phyloP scores from a whole-genome alignment of 2,797 vertebrate genomes.

The Gallirallus australis region DNA sequence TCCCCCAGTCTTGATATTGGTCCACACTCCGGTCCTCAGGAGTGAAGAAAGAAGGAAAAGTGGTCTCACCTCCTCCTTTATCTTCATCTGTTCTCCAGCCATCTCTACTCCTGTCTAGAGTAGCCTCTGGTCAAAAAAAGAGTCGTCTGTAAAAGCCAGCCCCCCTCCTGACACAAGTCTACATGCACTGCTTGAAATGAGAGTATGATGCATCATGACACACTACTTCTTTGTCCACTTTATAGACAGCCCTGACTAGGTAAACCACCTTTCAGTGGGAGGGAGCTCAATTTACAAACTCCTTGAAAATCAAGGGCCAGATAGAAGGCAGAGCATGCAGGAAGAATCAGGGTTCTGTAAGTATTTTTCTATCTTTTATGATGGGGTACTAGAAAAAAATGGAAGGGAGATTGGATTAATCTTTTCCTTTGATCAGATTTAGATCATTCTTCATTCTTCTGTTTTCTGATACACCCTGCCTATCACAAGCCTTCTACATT shows the following conservation, averaged over 20 bases:
- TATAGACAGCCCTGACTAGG: neutral
- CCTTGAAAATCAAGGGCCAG: neutral
- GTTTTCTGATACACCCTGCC: neutral
- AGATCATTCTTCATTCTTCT: neutral
- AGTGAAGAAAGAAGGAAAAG: neutral
- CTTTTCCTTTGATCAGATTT: neutral
- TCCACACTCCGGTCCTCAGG: neutral
- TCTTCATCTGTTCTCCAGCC: neutral
- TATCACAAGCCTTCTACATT: neutral
- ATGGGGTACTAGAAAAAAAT: neutral
- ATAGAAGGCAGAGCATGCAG: accelerated
- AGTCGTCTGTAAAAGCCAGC: neutral
- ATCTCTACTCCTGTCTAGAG: neutral
- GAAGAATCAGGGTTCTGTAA: neutral
- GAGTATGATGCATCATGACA: neutral
- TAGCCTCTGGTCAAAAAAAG: neutral
- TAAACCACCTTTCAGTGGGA: neutral
- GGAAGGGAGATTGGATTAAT: neutral
- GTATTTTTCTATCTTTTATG: neutral
- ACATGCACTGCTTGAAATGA: neutral
- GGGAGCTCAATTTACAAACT: neutral
- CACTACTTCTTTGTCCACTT: neutral
- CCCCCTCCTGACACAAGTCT: neutral
- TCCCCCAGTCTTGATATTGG: neutral
- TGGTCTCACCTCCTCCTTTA: neutral